These are phyloP conservation scores for Rhadinocentrus ornatus DNA, from an alignment of 2,797 vertebrate genomes.

Conservation along the genomic window DNA sequence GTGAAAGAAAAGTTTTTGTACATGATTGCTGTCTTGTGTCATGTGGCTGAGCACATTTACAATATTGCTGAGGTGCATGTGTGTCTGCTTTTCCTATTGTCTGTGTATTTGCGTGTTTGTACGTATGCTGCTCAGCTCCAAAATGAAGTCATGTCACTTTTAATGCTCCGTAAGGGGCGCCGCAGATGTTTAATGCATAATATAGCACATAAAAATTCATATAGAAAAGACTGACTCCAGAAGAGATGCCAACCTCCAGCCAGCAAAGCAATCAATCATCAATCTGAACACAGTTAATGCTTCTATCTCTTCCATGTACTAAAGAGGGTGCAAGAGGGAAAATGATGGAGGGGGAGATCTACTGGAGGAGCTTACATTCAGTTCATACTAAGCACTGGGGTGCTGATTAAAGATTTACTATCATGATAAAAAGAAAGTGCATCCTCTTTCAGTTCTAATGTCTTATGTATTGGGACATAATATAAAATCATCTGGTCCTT, in stretches of 20 bases:
- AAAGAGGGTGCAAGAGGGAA: slow-evolving; percentile 23
- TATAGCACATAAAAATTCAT: slow-evolving; percentile 58
- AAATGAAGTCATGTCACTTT: slow-evolving; percentile 62
- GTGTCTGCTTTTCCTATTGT: slow-evolving; percentile 8
- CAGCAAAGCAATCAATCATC: slow-evolving; percentile 56
- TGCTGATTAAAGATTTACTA: neutral
- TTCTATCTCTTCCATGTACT: slow-evolving; percentile 55
- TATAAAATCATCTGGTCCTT: neutral
- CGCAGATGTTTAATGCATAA: slow-evolving; percentile 58
- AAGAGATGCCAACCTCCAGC: slow-evolving; percentile 18
- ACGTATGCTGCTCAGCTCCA: slow-evolving; percentile 30
- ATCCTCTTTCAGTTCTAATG: neutral
- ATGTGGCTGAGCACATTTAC: slow-evolving; percentile 7
- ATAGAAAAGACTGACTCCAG: slow-evolving; percentile 48
- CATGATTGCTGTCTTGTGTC: slow-evolving; percentile 13
- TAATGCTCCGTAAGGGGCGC: slow-evolving; percentile 42
- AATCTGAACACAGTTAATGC: slow-evolving; percentile 64
- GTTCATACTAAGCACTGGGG: slow-evolving; percentile 35
- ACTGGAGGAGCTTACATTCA: slow-evolving; percentile 51
- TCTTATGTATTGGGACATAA: neutral
- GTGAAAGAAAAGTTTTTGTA: slow-evolving; percentile 4
- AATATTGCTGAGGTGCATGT: slow-evolving; percentile 31
- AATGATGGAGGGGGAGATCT: slow-evolving; percentile 14
- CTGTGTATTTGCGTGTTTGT: neutral
- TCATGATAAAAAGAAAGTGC: slow-evolving; percentile 14